These are phyloP conservation scores for Mesoligia furuncula DNA, from an alignment of 2,888 invertebrate genomes.

Conservation along the genomic window DNA sequence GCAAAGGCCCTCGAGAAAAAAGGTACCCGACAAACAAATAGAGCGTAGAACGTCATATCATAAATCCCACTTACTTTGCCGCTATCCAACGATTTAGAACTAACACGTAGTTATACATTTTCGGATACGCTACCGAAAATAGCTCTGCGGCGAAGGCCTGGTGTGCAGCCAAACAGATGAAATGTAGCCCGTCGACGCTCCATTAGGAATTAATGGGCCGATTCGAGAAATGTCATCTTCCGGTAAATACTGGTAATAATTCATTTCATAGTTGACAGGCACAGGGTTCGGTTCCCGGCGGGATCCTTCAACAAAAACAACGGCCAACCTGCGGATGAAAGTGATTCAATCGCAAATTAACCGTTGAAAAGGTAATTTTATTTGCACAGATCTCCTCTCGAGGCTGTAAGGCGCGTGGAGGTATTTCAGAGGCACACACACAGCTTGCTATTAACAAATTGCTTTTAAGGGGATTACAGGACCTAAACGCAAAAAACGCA, in stretches of 20 bases:
- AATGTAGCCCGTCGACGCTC: slow-evolving; percentile 86
- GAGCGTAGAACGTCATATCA: slow-evolving; percentile 80
- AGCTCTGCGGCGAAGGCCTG: slow-evolving; percentile 84
- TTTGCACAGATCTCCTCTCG: slow-evolving; percentile 62
- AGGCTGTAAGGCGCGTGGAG: slow-evolving; percentile 50
- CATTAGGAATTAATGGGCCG: slow-evolving; percentile 90
- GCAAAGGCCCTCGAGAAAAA: slow-evolving; percentile 65
- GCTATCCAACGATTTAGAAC: slow-evolving; percentile 88
- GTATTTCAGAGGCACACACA: slow-evolving; percentile 67
- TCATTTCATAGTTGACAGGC: slow-evolving; percentile 78
- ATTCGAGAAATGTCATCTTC: slow-evolving; percentile 89
- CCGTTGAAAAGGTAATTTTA: slow-evolving; percentile 78
- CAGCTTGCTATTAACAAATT: slow-evolving; percentile 67
- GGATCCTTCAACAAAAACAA: slow-evolving; percentile 73
- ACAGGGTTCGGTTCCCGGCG: slow-evolving; percentile 64
- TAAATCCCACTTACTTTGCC: slow-evolving; percentile 87
- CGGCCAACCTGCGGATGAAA: slow-evolving; percentile 78
- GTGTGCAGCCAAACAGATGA: slow-evolving; percentile 89
- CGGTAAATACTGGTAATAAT: slow-evolving; percentile 86
- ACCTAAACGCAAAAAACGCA: too few relatives aligned
- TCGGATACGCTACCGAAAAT: slow-evolving; percentile 86
- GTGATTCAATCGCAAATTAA: slow-evolving; percentile 83
- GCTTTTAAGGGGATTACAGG: slow-evolving; percentile 36
- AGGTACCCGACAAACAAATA: slow-evolving; percentile 77
- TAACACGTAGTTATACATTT: slow-evolving; percentile 88